phyloP scores from a whole-genome alignment of 1,140 invertebrate genomes.

The Drosophila varians region DNA sequence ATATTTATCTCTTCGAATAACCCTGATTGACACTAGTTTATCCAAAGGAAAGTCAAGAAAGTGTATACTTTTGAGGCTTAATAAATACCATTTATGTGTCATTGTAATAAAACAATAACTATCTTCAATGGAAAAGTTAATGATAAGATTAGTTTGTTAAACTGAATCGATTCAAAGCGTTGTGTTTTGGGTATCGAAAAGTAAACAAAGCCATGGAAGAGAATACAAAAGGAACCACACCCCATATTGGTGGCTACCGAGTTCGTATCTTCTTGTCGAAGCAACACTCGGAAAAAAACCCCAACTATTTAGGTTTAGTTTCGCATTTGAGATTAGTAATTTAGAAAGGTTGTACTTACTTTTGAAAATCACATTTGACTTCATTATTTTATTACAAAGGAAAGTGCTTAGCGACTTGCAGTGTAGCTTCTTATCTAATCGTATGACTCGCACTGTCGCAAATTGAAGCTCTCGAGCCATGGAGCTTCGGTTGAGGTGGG shows the following conservation, averaged over 20 bases:
- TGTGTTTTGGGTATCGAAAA: slow-evolving; percentile 8
- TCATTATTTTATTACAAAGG: no score
- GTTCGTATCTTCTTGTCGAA: slow-evolving; percentile 15
- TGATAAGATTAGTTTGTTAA: slow-evolving; percentile 29
- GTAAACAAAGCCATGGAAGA: slow-evolving; percentile 27
- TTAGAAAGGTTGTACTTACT: no score
- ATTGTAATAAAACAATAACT: no score
- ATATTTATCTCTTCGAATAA: not conserved
- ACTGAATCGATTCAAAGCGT: slow-evolving; percentile 17
- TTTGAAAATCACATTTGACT: no score
- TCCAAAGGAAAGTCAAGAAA: no score
- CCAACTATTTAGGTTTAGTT: no score
- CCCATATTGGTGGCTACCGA: slow-evolving; percentile 8
- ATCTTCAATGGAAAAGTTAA: not conserved
- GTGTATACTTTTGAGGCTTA: no score
- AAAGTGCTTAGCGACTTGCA: not conserved
- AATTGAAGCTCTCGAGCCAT: slow-evolving; percentile 9
- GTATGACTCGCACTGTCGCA: slow-evolving; percentile 28
- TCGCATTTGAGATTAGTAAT: not conserved
- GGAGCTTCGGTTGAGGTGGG: slow-evolving; percentile 10
- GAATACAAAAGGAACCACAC: not conserved
- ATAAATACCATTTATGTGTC: no score
- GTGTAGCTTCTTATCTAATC: slow-evolving; percentile 39
- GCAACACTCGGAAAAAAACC: not conserved
- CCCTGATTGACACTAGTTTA: slow-evolving; percentile 2